phyloP scores from a whole-genome alignment of 2,113 vertebrate species.

The Pedionomus torquatus region DNA sequence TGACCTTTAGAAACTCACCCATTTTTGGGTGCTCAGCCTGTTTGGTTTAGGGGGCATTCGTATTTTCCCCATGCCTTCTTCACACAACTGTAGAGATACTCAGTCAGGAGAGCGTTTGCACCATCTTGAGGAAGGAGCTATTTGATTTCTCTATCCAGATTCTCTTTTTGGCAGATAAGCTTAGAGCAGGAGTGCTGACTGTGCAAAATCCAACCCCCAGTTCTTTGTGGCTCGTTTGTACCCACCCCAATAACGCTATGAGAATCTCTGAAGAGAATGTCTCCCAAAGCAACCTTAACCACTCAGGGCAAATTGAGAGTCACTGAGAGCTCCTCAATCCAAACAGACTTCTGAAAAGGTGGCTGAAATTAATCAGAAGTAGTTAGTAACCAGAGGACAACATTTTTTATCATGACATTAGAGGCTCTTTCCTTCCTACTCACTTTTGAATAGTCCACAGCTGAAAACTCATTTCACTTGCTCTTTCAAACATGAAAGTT shows the following conservation, averaged over 20 bases:
- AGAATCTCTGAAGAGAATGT: neutral
- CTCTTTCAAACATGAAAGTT: neutral
- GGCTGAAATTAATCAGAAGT: neutral
- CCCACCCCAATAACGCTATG: fast-evolving
- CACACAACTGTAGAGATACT: neutral
- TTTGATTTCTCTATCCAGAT: neutral
- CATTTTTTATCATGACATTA: neutral
- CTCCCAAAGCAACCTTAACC: neutral
- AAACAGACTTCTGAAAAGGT: neutral
- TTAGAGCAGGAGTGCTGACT: neutral
- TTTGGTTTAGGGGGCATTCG: neutral
- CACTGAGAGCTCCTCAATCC: neutral
- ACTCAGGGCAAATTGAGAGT: fast-evolving
- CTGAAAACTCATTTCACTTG: neutral
- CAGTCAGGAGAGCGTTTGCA: neutral
- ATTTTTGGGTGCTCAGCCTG: neutral
- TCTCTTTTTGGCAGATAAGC: neutral
- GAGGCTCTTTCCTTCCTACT: neutral
- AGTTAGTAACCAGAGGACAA: neutral
- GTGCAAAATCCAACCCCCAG: neutral
- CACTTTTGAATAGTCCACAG: neutral
- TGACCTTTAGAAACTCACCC: neutral
- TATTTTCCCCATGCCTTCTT: neutral
- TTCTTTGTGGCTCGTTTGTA: neutral
- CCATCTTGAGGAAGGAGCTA: neutral